Evolutionary conservation across 2,888 invertebrate genomes (phyloP), one percentile per base, ranked within the genome.

Genomic region (Leucophenga maculata): DNA sequence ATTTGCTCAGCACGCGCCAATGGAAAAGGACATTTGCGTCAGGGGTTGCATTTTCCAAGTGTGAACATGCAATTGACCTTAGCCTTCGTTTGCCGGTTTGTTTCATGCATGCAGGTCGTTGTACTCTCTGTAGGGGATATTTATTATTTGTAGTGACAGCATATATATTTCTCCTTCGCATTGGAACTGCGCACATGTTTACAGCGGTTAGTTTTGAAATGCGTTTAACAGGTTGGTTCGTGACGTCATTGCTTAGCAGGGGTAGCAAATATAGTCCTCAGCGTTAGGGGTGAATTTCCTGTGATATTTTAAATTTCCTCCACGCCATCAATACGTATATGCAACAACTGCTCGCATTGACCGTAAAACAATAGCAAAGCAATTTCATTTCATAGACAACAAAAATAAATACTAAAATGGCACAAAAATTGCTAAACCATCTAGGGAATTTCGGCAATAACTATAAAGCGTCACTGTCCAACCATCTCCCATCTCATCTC

Each of bases 401-500:
- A 77, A 75, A 78, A 80, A 78, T 76, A 78, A 82, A 80, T 74
- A 72, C 73, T 11, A 62, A 79, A 80, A 78, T 74, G 74, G 70
- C 77, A 82, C 69, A 76, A 74, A 82, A 82, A 80, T 77, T 76
- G 80, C 75, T 79, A 75, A 75, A 71, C 76, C 80, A 78, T 83
- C 79, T 77, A 72, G 83, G 82, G 82, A 81, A 81, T 83, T 82
- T 80, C 74, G 76, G 74, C 80, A 82, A 82, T 80, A 80, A 80
- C 80, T 80, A 82, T 82, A 82, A 80, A 80, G 59, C 52, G 62
- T 71, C 75, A 77, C 44, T 44, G 16, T 46, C 44, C 16, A 26
- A 8, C 11, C n/a, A n/a, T n/a, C n/a, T n/a, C n/a, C n/a, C n/a
- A n/a, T n/a, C n/a, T n/a, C n/a, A n/a, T n/a, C n/a, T n/a, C n/a